Evolutionary conservation across 2,797 vertebrate genomes (phyloP).

Genomic region (Pangasius djambal): DNA sequence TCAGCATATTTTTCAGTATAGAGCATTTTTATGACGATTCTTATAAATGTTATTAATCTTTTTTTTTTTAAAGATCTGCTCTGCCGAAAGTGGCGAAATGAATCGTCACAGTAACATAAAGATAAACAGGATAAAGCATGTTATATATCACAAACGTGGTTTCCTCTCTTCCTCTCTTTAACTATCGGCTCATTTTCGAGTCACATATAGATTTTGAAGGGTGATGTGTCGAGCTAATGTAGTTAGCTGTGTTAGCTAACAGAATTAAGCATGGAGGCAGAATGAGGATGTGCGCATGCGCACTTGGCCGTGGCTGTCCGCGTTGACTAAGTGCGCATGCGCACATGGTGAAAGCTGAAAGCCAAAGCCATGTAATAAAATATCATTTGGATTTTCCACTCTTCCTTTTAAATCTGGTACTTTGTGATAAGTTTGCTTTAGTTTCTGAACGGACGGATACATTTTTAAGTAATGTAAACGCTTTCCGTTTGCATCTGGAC

Average conservation of each 20-base stretch:
- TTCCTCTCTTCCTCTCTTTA: neutral
- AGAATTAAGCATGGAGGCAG: neutral
- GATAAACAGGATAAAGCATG: neutral
- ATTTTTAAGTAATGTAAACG: neutral
- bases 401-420: neutral
- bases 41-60: neutral
- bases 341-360: neutral
- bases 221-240: neutral
- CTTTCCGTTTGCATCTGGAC: neutral
- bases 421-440: neutral
- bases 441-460: neutral
- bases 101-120: neutral
- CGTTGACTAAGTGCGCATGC: neutral
- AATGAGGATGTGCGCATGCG: neutral
- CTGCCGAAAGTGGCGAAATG: slow-evolving; percentile 1
- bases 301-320: neutral
- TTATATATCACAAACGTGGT: neutral
- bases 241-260: neutral
- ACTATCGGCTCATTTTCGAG: neutral
- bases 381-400: neutral
- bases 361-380: neutral
- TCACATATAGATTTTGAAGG: neutral
- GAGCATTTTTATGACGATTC: neutral
- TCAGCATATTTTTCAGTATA: neutral
- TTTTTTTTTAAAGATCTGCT: neutral